Conservation (phyloP, 92 coral and sea anemone species). For the Umimayanthus kanabou region DNA sequence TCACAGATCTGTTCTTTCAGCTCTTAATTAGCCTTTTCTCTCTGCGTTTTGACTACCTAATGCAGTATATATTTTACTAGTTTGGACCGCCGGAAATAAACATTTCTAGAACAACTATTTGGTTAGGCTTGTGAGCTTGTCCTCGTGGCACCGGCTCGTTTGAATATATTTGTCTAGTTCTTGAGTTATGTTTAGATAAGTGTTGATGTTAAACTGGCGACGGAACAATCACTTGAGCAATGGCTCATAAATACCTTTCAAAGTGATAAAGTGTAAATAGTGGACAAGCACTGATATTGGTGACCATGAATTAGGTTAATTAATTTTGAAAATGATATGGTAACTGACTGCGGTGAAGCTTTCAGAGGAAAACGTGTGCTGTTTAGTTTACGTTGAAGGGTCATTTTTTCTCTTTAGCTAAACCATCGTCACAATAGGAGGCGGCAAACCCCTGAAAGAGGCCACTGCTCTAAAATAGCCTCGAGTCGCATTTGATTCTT, state of each 20-base stretch:
- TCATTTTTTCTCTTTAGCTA: constrained; percentile 38
- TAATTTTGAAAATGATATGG: constrained; percentile 59
- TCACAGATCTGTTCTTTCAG: constrained; percentile 57
- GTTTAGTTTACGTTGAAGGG: constrained; percentile 39
- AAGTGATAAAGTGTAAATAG: constrained; percentile 71
- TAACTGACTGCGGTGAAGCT: constrained; percentile 42
- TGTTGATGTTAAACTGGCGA: constrained; percentile 61
- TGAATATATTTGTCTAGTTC: constrained; percentile 41
- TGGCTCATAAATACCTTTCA: constrained; percentile 54
- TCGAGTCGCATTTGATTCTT: constrained; percentile 34
- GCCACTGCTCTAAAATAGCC: constrained; percentile 29
- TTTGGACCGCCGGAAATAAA: constrained; percentile 40
- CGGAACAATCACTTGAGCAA: constrained; percentile 45
- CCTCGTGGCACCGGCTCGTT: constrained; percentile 26
- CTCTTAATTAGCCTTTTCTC: constrained; percentile 57
- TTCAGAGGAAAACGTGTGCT: constrained; percentile 37
- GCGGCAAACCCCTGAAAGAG: constrained; percentile 4
- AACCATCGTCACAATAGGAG: constrained; percentile 39
- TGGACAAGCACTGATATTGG: constrained; percentile 25
- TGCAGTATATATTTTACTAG: not conserved
- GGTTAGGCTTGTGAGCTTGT: constrained; percentile 39
- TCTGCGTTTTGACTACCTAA: constrained; percentile 7
- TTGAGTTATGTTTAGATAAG: constrained; percentile 51
- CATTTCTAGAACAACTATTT: constrained; percentile 31
- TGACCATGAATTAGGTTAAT: constrained; percentile 60